Conservation (phyloP, 2,797 vertebrate genomes). For the Pteropus rufus region DNA sequence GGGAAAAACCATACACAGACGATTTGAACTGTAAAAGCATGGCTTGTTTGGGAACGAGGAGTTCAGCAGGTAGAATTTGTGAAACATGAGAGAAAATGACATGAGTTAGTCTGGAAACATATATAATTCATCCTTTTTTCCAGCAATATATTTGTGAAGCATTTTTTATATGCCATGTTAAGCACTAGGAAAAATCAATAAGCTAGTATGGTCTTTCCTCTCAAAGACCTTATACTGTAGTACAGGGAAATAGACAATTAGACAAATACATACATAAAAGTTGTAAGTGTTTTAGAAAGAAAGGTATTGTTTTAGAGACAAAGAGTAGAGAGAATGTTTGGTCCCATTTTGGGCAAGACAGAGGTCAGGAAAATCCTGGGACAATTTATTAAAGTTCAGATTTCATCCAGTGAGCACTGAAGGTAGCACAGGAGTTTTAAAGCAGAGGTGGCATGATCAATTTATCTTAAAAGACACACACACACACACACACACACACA, state of each 20-base stretch:
- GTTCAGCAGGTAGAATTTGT: neutral
- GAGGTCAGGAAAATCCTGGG: neutral
- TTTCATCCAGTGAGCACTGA: neutral
- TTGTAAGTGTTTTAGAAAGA: neutral
- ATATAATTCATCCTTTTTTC: neutral
- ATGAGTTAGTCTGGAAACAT: neutral
- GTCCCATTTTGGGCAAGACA: neutral
- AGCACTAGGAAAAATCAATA: neutral
- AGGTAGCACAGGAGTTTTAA: neutral
- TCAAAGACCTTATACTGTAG: neutral
- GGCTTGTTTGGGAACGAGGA: neutral
- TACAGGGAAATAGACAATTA: neutral
- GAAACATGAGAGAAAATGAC: neutral
- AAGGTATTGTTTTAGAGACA: neutral
- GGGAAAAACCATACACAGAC: accelerated
- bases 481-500: accelerated
- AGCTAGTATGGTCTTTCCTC: neutral
- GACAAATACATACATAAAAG: neutral
- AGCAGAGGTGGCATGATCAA: neutral
- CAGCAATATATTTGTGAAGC: neutral
- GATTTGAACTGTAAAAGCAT: neutral
- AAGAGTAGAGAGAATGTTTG: neutral
- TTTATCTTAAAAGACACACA: neutral
- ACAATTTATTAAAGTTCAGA: neutral
- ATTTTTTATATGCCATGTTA: neutral